A percentile compares a stretch with the other conserved stretches of the same genome.
phyloP scores from a whole-genome alignment of 1,140 invertebrate species.

The Pentalonia nigronervosa region DNA sequence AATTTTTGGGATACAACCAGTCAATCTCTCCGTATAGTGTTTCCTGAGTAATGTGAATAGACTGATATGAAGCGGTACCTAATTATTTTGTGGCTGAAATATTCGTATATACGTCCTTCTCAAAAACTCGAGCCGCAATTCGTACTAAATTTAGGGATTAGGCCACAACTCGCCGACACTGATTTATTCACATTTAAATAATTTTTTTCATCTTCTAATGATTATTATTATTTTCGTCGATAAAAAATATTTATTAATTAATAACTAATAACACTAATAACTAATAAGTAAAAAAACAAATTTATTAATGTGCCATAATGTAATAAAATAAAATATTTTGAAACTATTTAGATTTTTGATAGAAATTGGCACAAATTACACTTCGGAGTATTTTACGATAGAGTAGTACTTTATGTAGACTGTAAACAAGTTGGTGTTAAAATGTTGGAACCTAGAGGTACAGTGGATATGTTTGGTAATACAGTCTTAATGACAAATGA shows the following conservation, averaged over 20 bases:
- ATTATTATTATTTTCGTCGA: neutral
- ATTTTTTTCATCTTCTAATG: neutral
- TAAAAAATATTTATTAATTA: neutral
- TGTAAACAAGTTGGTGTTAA: slow-evolving; percentile 68
- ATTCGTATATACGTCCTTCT: too few relatives aligned
- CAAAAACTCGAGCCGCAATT: too few relatives aligned
- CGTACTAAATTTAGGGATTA: too few relatives aligned
- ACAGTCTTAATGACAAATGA: slow-evolving; percentile 73
- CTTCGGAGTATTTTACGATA: slow-evolving; percentile 74
- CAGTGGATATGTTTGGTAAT: slow-evolving; percentile 73
- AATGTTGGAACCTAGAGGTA: slow-evolving; percentile 67
- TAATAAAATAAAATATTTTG: neutral
- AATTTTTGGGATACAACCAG: too few relatives aligned
- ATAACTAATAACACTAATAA: too few relatives aligned
- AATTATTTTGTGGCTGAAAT: too few relatives aligned
- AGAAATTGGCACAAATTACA: slow-evolving; percentile 84
- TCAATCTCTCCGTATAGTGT: too few relatives aligned
- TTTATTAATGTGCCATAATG: neutral
- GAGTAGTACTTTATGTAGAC: slow-evolving; percentile 75
- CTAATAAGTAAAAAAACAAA: too few relatives aligned
- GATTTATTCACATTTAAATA: neutral
- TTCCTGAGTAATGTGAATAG: too few relatives aligned
- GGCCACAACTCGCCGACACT: too few relatives aligned
- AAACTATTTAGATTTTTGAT: slow-evolving; percentile 71
- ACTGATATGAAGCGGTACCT: too few relatives aligned